phyloP scores from a whole-genome alignment of 2,888 invertebrate species.

The Machimus rusticus region DNA sequence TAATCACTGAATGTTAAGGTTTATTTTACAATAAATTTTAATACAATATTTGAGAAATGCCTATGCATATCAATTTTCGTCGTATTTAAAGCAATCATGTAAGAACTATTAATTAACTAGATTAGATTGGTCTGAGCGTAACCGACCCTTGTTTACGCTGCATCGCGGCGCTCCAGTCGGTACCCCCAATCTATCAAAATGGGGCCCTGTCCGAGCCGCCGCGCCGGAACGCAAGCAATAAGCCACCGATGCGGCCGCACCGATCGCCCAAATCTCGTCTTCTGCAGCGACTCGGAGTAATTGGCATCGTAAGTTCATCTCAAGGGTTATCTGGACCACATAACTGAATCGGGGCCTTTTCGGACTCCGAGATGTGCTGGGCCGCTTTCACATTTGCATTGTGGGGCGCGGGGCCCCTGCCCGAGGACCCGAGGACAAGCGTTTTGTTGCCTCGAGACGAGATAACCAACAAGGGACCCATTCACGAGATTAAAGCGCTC shows the following conservation, averaged over 20 bases:
- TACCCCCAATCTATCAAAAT: background rate
- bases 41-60: too few relatives aligned
- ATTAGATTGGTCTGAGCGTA: background rate
- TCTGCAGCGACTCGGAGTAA: constrained; percentile 2
- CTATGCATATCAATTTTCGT: background rate
- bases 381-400: constrained; percentile 4
- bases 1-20: too few relatives aligned
- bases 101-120: background rate
- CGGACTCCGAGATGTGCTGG: background rate
- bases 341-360: constrained; percentile 26
- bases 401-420: background rate
- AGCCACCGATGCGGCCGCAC: background rate
- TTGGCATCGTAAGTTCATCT: constrained; percentile 33
- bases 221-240: background rate
- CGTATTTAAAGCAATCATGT: background rate
- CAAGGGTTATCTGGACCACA: constrained; percentile 32
- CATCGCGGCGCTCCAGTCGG: background rate
- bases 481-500: constrained; percentile 30
- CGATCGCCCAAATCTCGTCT: background rate
- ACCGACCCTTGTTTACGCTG: background rate
- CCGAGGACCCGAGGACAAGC: background rate
- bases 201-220: background rate
- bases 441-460: constrained; percentile 13
- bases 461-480: constrained; percentile 28
- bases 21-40: too few relatives aligned